Base-by-base conservation (phyloP, 30 jellyfish, hydroid and myxozoan genomes). In the Phacellophora camtschatica region DNA sequence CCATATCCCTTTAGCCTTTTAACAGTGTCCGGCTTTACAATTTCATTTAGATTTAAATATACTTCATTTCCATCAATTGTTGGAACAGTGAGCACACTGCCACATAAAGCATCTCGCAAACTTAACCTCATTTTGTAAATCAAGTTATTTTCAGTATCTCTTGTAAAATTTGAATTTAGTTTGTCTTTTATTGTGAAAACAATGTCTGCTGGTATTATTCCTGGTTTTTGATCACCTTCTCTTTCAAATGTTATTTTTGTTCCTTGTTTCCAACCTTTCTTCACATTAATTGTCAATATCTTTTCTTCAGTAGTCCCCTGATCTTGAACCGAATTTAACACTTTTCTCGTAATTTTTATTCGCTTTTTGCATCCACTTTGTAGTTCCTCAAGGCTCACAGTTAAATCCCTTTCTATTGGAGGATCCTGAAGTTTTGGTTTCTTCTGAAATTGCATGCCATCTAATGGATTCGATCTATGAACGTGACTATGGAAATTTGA, bases 241-340 rank as follows among this genome's bases (percentile, higher is more conserved):
- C 77, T 77, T 0, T 86, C 77, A 66, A 90, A 90, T 1, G 96
- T 90, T 37, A 90, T 83, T 76, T 84, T 90, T 25, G 98, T 90
- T 33, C 98, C 98, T 49, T 75, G 97, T 45, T 90, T 90, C 98
- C 98, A 90, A 3, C 98, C 98, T 83, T 90, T 90, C 73, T 82
- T 90, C 12, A 90, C 80, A 24, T 90, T 92, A 1, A 90, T 51
- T 13, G 78, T 71, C 42, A 90, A 39, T 33, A 90, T 77, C 32
- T 77, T 84, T 45, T 91, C 95, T 5, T 76, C 92, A 20, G 64
- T 10, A 5, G 66, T 55, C 29, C 57, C 66, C 8, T 86, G 42
- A 6, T 25, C 56, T 22, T 89, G 88, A 77, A 77, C 96, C 18
- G 69, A 61, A 51, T 54, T 65, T 23, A 90, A 27, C 9, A 58